phyloP scores from a whole-genome alignment of 2,113 vertebrate genomes.

The Dermatemys mawii region DNA sequence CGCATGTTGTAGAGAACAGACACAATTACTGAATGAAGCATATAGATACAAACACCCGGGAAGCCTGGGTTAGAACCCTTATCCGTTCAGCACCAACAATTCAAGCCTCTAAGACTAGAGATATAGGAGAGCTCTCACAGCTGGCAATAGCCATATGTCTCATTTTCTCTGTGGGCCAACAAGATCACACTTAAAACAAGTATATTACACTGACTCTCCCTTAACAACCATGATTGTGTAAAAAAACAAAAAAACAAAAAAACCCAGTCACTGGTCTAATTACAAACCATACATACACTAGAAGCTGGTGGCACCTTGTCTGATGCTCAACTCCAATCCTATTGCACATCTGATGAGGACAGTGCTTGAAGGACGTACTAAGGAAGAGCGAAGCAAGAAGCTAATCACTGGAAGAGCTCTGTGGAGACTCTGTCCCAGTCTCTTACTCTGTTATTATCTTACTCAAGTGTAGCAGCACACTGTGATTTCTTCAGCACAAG shows the following conservation, averaged over 20 bases:
- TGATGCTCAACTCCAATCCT: neutral
- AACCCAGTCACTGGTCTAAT: neutral
- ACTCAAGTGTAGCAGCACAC: accelerated
- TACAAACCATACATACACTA: neutral
- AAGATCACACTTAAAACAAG: neutral
- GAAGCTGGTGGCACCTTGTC: neutral
- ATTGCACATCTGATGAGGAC: neutral
- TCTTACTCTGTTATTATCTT: neutral
- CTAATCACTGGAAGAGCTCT: neutral
- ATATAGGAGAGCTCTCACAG: neutral
- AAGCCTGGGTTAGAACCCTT: neutral
- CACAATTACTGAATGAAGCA: neutral
- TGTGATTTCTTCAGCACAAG: neutral
- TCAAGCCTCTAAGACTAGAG: neutral
- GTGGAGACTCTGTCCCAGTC: neutral
- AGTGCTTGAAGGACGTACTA: neutral
- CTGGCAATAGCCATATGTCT: neutral
- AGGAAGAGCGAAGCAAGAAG: neutral
- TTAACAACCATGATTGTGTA: too few species aligned
- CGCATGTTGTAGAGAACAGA: neutral
- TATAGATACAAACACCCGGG: neutral
- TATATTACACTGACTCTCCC: neutral
- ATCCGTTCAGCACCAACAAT: neutral
- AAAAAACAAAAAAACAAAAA: too few species aligned
- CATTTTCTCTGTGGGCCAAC: neutral